phyloP scores from a whole-genome alignment of 2,113 vertebrate genomes.

The Hystrix cristata region DNA sequence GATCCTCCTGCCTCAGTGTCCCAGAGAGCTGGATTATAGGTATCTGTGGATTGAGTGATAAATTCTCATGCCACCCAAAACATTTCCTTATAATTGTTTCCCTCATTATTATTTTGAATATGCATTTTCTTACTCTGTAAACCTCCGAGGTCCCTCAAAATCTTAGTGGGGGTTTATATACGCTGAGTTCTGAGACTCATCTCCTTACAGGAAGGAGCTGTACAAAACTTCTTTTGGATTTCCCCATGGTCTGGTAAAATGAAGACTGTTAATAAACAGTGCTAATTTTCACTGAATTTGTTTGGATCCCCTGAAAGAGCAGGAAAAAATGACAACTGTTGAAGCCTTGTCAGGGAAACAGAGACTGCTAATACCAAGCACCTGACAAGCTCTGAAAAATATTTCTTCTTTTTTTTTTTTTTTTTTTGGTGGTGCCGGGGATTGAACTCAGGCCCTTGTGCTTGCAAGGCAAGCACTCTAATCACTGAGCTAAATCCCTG shows the following conservation, averaged over 20 bases:
- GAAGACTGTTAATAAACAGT: conserved; percentile 9
- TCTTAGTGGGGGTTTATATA: not conserved
- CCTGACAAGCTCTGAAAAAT: conserved; percentile 1
- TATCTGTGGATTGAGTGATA: not conserved
- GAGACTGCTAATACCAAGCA: not conserved
- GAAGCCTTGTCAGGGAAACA: not conserved
- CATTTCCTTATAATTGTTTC: conserved; percentile 14
- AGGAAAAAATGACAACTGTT: not conserved
- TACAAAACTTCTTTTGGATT: not conserved
- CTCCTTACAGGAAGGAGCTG: not conserved
- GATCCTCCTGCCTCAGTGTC: not conserved
- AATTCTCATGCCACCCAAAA: not conserved
- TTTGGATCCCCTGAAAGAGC: not conserved
- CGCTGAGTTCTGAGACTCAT: not conserved
- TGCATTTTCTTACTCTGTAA: conserved; percentile 45
- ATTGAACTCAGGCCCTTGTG: too few relatives aligned
- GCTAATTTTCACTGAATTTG: conserved; percentile 15
- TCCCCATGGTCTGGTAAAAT: not conserved
- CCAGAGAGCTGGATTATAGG: not conserved
- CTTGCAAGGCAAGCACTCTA: too few relatives aligned
- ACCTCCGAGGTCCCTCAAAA: not conserved
- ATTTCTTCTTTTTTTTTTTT: too few relatives aligned
- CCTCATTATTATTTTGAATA: not conserved
- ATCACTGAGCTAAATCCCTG: too few relatives aligned
- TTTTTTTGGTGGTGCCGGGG: too few relatives aligned